These are phyloP conservation scores for Leptinotarsa undecemlineata DNA, from an alignment of 1,140 invertebrate species.

Conservation along the genomic window DNA sequence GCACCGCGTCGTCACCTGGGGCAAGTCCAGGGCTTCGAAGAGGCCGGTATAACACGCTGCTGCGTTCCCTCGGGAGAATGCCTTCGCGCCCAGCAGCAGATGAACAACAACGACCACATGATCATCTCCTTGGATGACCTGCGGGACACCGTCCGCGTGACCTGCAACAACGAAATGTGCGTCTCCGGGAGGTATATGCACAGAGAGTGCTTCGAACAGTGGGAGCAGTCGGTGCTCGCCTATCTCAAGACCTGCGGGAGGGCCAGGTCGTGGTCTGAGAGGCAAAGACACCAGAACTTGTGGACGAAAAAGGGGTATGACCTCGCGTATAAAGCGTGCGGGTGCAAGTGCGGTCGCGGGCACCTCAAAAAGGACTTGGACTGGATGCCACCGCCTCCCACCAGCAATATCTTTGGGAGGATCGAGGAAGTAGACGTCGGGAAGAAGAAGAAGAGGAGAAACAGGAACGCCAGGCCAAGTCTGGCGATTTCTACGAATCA, in stretches of 20 bases:
- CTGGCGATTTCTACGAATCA: conserved; percentile 58
- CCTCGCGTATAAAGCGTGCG: conserved; percentile 86
- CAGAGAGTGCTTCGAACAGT: conserved; percentile 90
- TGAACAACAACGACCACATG: conserved; percentile 58
- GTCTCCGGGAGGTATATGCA: conserved; percentile 89
- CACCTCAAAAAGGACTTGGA: conserved; percentile 93
- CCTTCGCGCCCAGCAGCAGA: conserved; percentile 61
- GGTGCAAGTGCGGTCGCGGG: conserved; percentile 82
- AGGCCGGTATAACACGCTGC: conserved; percentile 66
- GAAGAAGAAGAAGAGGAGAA: conserved; percentile 75
- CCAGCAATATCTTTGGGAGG: conserved; percentile 53
- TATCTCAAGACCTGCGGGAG: conserved; percentile 88
- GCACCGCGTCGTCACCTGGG: conserved; percentile 51
- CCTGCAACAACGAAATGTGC: conserved; percentile 94
- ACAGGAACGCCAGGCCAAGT: conserved; percentile 65
- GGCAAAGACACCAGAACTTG: conserved; percentile 90
- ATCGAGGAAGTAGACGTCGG: conserved; percentile 58
- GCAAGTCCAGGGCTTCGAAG: conserved; percentile 51
- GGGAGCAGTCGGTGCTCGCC: conserved; percentile 85
- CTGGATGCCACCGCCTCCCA: conserved; percentile 74
- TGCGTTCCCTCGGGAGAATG: conserved; percentile 83
- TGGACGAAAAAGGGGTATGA: conserved; percentile 99
- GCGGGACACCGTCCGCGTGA: conserved; percentile 81
- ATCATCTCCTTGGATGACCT: conserved; percentile 74
- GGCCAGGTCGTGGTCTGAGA: conserved; percentile 90